phyloP scores from a whole-genome alignment of 2,797 vertebrate species.

The Oceanodroma leucorhoa region DNA sequence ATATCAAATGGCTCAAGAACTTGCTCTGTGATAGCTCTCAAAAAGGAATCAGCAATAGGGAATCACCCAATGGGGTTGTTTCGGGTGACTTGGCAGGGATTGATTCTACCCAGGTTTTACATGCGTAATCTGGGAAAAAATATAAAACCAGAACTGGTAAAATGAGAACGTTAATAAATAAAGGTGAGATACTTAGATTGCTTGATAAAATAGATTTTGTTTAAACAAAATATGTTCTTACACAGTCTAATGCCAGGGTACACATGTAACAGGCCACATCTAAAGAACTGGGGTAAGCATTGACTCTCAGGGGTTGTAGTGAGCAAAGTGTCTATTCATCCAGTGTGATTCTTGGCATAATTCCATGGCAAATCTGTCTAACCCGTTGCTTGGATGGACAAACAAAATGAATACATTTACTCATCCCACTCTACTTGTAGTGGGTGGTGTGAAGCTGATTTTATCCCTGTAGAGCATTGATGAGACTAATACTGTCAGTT shows the following conservation, averaged over 20 bases:
- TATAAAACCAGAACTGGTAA: background rate
- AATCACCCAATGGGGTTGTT: background rate
- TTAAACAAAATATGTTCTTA: background rate
- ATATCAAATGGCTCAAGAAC: background rate
- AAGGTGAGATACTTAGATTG: background rate
- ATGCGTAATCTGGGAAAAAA: background rate
- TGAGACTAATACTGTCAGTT: background rate
- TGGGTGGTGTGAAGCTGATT: background rate
- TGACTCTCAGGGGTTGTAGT: background rate
- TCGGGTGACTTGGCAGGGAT: background rate
- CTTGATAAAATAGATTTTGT: background rate
- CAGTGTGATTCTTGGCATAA: background rate
- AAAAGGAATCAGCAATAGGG: background rate
- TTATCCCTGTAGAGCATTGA: background rate
- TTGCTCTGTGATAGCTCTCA: background rate
- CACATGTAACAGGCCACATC: background rate
- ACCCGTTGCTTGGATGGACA: background rate
- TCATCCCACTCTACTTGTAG: background rate
- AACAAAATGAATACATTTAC: background rate
- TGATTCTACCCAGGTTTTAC: background rate
- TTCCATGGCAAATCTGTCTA: background rate
- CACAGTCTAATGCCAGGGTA: background rate
- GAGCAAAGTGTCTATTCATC: background rate
- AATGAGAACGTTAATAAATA: background rate
- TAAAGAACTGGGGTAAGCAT: background rate